These are phyloP conservation scores for Leucoptera coffeella DNA, from an alignment of 2,888 invertebrate species.

Conservation along the genomic window DNA sequence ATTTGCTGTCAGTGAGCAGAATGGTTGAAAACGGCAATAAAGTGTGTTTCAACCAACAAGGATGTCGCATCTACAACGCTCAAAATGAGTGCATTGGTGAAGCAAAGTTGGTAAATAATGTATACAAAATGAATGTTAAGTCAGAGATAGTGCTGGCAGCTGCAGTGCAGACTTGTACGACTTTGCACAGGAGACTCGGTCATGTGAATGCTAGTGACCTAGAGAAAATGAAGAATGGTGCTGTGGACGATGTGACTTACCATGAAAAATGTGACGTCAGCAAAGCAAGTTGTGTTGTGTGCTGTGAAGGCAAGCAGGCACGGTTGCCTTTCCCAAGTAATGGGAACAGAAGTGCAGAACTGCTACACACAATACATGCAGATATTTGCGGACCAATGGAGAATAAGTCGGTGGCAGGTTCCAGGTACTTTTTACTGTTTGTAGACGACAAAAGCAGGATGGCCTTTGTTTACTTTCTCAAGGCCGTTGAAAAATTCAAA, in stretches of 20 bases:
- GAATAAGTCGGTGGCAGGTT: conserved; percentile 4
- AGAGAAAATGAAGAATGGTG: conserved; percentile 7
- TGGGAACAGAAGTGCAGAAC: conserved; percentile 7
- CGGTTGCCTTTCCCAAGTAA: conserved; percentile 11
- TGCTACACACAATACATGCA: conserved; percentile 6
- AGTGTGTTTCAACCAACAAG: too few relatives aligned
- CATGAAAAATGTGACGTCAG: conserved; percentile 5
- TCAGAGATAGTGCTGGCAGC: conserved; percentile 4
- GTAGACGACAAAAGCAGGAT: conserved; percentile 8
- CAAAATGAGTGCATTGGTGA: neutral
- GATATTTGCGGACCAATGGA: conserved; percentile 8
- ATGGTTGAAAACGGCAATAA: too few relatives aligned
- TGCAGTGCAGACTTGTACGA: conserved; percentile 5
- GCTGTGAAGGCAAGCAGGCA: conserved; percentile 11
- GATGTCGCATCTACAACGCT: too few relatives aligned
- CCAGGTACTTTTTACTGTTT: conserved; percentile 8
- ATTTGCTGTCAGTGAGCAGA: too few relatives aligned
- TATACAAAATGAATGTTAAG: conserved; percentile 1
- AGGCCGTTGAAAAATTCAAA: conserved; percentile 7
- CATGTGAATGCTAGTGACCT: conserved; percentile 7
- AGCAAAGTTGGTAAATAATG: neutral
- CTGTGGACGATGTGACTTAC: conserved; percentile 6
- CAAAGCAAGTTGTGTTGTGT: conserved; percentile 7
- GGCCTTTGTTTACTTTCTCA: conserved; percentile 8
- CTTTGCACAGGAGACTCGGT: conserved; percentile 8